Conservation (phyloP, 2,797 vertebrate species). For the Paguma larvata region DNA sequence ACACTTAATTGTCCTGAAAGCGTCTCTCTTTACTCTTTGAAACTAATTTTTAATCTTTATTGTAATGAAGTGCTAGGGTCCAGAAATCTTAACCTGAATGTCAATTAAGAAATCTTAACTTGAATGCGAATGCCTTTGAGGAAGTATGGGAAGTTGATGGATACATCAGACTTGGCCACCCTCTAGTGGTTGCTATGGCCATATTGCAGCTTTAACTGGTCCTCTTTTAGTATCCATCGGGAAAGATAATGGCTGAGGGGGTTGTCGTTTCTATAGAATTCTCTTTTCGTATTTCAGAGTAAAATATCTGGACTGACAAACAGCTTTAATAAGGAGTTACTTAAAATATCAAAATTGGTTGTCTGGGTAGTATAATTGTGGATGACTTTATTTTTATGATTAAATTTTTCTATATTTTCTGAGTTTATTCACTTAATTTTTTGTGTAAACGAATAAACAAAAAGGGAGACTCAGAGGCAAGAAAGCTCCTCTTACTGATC, state of each 20-base stretch:
- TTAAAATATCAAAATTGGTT: background rate
- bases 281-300: background rate
- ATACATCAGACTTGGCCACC: slow-evolving; percentile 71
- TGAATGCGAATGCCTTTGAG: background rate
- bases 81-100: slow-evolving; percentile 49
- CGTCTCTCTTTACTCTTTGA: slow-evolving; percentile 47
- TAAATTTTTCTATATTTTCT: slow-evolving; percentile 18
- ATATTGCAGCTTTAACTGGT: background rate
- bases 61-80: slow-evolving; percentile 36
- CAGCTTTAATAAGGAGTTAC: background rate
- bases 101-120: slow-evolving; percentile 35
- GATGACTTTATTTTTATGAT: slow-evolving; percentile 54
- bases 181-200: slow-evolving; percentile 69
- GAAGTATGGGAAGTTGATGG: background rate
- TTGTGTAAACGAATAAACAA: slow-evolving; percentile 34
- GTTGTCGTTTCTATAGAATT: background rate
- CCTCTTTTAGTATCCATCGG: background rate
- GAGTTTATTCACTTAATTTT: slow-evolving; percentile 37
- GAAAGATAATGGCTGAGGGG: background rate
- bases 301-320: background rate
- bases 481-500: background rate
- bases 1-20: background rate
- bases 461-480: background rate
- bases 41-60: slow-evolving; percentile 60
- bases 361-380: background rate